Base-by-base conservation (phyloP, 2,888 invertebrate species). In the Bruchidius siliquastri region DNA sequence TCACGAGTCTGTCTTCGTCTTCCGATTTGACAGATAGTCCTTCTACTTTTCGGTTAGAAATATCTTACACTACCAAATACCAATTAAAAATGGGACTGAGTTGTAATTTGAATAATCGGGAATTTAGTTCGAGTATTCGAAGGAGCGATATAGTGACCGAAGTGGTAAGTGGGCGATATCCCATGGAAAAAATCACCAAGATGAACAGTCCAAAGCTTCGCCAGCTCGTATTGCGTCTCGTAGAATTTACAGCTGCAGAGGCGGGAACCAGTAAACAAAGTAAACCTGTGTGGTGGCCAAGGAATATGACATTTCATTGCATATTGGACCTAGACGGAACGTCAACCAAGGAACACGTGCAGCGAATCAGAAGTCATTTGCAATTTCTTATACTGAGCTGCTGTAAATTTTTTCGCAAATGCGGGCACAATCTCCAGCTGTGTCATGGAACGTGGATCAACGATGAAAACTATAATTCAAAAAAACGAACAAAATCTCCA, bases 241-340 rank as follows among this genome's bases (percentile, higher is more conserved):
- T 71, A 20, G 49, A 71, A 32, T 49, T 30, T 20, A 71, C 71
- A 20, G 21, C 49, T 20, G 20, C 21, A 18, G 13, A 71, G 21
- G 71, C 32, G 71, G 21, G 71, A 22, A 32, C 32, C 26, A 30
- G 30, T 20, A 71, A 22, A 32, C 13, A 68, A 68, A 22, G 13
- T 18, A 68, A 49, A 20, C 71, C 71, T 22, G 32, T 26, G 3
- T 71, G 71, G 71, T 71, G 71, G 71, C 71, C 71, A 20, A 71
- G 32, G 3, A 32, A 71, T 32, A 32, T 71, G 49, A 13, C 49
- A 49, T 49, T 49, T 13, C 49, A 49, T 18, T 49, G 49, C 18
- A 13, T 18, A 1, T 49, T 49, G 18, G 49, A 49, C 49, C 18
- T 49, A 21, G 20, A 69, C 20, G 69, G 26, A 26, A 22, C 21